These are phyloP conservation scores for Peromyscus attwateri DNA, from an alignment of 2,797 vertebrate species.

Conservation along the genomic window DNA sequence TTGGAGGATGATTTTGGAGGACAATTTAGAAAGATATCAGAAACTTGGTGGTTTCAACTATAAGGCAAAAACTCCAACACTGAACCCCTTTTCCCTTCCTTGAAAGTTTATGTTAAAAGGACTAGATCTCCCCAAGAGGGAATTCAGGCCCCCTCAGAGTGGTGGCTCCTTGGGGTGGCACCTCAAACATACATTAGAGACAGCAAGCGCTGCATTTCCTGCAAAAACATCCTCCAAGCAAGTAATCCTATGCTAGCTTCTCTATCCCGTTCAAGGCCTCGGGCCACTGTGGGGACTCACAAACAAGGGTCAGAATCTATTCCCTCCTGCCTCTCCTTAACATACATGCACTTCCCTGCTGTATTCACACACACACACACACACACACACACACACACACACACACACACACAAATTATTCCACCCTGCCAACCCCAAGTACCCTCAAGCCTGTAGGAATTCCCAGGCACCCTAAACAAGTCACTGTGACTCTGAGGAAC, in stretches of 20 bases:
- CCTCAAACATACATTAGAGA: not conserved
- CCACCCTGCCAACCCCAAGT: not conserved
- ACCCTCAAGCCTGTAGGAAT: not conserved
- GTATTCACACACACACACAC: not conserved
- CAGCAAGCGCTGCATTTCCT: not conserved
- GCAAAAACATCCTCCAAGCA: not conserved
- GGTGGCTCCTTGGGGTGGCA: not conserved
- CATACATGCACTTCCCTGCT: not conserved
- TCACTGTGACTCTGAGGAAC: not conserved
- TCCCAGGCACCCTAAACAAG: slow-evolving; percentile 15
- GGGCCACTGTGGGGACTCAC: not conserved
- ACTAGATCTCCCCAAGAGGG: not conserved
- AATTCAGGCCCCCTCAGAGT: not conserved
- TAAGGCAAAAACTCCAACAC: not conserved
- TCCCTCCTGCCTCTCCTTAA: not conserved
- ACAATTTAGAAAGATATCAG: not conserved
- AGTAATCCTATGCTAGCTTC: not conserved
- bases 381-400: not conserved
- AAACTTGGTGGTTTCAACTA: not conserved
- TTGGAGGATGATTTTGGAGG: not conserved
- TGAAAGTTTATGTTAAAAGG: not conserved
- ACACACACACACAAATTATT: too few relatives aligned
- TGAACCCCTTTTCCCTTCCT: not conserved
- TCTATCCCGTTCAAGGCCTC: not conserved
- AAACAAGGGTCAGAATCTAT: not conserved